Conservation (phyloP, 2,888 invertebrate species). For the Phengaris arion region DNA sequence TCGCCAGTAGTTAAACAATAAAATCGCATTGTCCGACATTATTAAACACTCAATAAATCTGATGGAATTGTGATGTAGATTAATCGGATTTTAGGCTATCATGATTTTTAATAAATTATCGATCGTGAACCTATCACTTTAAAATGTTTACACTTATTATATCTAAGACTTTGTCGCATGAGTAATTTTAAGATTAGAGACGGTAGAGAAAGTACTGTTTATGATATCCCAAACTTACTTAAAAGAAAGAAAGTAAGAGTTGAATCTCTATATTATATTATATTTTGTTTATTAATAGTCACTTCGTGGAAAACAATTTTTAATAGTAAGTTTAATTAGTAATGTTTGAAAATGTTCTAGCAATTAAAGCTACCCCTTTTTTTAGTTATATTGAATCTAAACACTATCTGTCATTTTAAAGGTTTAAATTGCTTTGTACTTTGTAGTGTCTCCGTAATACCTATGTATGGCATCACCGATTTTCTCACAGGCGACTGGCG, state of each 20-base stretch:
- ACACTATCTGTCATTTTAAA: neutral
- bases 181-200: too few species aligned
- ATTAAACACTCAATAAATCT: slow-evolving; percentile 66
- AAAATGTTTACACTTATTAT: too few species aligned
- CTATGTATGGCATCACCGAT: neutral
- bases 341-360: too few species aligned
- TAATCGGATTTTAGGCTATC: neutral
- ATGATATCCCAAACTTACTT: too few species aligned
- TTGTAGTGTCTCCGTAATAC: neutral
- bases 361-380: neutral
- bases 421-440: neutral
- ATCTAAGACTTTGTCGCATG: too few species aligned
- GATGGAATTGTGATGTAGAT: slow-evolving; percentile 48
- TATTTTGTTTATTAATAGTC: too few species aligned
- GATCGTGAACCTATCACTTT: too few species aligned
- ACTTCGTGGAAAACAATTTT: too few species aligned
- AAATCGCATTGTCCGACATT: slow-evolving; percentile 51
- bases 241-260: too few species aligned
- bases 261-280: too few species aligned
- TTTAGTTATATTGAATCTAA: neutral
- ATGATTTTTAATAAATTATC: neutral
- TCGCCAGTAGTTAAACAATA: slow-evolving; percentile 41
- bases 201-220: too few species aligned
- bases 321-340: too few species aligned
- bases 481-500: neutral